phyloP scores from a whole-genome alignment of 2,113 vertebrate genomes.

The Serilophus lunatus region DNA sequence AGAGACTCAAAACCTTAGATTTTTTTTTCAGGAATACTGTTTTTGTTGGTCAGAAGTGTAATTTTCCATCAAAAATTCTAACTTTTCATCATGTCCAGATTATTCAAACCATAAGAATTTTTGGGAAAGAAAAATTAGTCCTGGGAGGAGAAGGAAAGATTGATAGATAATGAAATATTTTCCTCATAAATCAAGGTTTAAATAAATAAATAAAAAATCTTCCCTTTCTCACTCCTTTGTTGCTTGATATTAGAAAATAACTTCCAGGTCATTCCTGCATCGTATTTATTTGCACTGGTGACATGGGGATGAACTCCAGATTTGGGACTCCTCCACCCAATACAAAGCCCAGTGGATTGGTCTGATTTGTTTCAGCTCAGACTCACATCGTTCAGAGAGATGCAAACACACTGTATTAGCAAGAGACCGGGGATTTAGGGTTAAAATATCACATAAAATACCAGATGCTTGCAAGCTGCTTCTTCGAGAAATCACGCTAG shows the following conservation, averaged over 20 bases:
- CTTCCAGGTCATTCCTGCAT: neutral
- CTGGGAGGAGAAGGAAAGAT: neutral
- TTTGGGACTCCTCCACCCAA: neutral
- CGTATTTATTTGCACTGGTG: neutral
- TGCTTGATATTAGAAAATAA: neutral
- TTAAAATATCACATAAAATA: too few species aligned
- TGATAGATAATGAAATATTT: neutral
- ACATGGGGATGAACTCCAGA: neutral
- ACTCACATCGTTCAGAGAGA: neutral
- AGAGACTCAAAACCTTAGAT: rapidly evolving
- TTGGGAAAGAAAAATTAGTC: neutral
- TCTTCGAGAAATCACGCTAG: neutral
- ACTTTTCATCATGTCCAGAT: neutral
- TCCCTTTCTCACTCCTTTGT: neutral
- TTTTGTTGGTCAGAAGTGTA: neutral
- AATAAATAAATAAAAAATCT: neutral
- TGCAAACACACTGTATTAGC: neutral
- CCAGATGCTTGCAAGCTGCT: neutral
- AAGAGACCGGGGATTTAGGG: neutral
- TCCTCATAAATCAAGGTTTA: neutral
- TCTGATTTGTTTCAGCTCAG: neutral
- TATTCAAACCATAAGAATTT: neutral
- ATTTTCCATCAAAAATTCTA: neutral
- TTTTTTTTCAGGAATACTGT: neutral
- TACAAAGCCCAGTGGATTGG: neutral